phyloP scores from a whole-genome alignment of 2,797 vertebrate species.

The Threskiornis aethiopicus region DNA sequence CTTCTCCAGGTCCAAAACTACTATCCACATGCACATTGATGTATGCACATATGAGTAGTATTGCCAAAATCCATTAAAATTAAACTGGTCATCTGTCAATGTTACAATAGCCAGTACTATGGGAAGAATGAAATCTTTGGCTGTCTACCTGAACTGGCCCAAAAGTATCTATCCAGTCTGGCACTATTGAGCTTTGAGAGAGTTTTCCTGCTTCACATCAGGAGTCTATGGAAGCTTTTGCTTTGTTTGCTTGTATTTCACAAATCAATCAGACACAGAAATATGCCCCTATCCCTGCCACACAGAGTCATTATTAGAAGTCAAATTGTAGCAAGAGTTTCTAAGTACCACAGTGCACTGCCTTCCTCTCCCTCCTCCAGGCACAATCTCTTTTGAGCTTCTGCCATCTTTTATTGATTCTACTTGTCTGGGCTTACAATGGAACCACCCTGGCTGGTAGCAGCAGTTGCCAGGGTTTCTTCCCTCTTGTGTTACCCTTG shows the following conservation, averaged over 20 bases:
- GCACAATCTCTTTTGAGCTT: neutral
- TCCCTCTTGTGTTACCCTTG: neutral
- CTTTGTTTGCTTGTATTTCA: neutral
- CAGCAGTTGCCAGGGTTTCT: neutral
- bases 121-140: neutral
- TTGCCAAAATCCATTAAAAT: neutral
- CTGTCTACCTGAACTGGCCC: neutral
- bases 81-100: neutral
- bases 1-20: neutral
- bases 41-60: neutral
- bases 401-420: neutral
- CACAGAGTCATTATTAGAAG: neutral
- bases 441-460: fast-evolving
- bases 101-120: neutral
- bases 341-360: neutral
- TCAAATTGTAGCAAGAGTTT: neutral
- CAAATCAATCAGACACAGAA: neutral
- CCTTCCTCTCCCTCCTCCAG: neutral
- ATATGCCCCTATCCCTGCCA: neutral
- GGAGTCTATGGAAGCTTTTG: neutral
- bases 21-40: fast-evolving
- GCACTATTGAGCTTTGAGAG: neutral
- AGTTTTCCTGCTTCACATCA: neutral
- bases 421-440: neutral
- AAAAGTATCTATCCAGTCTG: neutral